Conservation (phyloP, 2,888 invertebrate species). For the Agriopis marginaria region DNA sequence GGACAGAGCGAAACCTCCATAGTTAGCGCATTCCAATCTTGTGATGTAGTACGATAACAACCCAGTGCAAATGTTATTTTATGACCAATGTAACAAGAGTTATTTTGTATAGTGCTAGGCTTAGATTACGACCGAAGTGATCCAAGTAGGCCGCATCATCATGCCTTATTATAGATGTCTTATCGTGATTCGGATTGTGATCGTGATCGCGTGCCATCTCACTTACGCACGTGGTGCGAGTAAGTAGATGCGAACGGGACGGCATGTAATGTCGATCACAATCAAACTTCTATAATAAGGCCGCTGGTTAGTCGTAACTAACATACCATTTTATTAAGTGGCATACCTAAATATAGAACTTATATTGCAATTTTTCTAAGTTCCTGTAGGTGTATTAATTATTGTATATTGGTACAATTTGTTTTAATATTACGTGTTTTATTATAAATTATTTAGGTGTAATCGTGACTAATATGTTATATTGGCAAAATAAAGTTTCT, state of each 20-base stretch:
- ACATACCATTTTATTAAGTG: slow-evolving; percentile 79
- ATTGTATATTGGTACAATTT: slow-evolving; percentile 85
- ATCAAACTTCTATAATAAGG: too few relatives aligned
- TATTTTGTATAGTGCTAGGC: slow-evolving; percentile 71
- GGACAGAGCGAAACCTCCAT: slow-evolving; percentile 53
- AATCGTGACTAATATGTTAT: slow-evolving; percentile 70
- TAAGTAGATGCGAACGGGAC: too few relatives aligned
- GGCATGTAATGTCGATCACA: too few relatives aligned
- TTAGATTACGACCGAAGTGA: slow-evolving; percentile 67
- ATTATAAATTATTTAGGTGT: slow-evolving; percentile 83
- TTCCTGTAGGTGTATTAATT: slow-evolving; percentile 86
- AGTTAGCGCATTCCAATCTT: slow-evolving; percentile 81
- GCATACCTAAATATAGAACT: slow-evolving; percentile 86
- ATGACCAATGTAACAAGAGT: slow-evolving; percentile 72
- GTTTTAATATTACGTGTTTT: slow-evolving; percentile 82
- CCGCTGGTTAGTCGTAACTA: slow-evolving; percentile 67
- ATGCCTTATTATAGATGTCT: too few relatives aligned
- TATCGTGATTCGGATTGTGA: too few relatives aligned
- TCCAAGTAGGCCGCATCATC: slow-evolving; percentile 55
- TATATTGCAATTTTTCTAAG: slow-evolving; percentile 86
- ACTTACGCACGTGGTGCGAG: too few relatives aligned
- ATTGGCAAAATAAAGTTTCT: slow-evolving; percentile 70
- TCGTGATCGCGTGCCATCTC: too few relatives aligned
- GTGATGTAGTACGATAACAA: slow-evolving; percentile 49
- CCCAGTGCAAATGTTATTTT: slow-evolving; percentile 69